A percentile compares a stretch with the other conserved stretches of the same genome.
Evolutionary conservation across 2,888 invertebrate species (phyloP).

Genomic region (Epinotia demarniana): DNA sequence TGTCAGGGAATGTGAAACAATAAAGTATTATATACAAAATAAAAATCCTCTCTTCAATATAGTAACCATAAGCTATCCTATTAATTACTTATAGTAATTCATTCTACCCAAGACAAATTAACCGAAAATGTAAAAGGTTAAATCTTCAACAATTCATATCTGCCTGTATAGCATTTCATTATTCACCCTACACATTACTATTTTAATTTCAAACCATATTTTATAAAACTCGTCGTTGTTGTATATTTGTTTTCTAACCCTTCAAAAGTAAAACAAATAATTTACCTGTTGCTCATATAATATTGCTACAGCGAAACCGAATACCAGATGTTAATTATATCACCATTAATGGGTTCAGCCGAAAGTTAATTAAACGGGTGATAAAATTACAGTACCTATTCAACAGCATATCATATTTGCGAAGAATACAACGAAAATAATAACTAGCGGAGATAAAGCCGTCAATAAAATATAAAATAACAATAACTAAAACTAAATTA

Average conservation of each 20-base stretch:
- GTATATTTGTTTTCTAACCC: no score
- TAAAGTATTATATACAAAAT: constrained; percentile 31
- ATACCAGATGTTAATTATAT: neutral
- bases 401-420: neutral
- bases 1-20: constrained; percentile 9
- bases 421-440: neutral
- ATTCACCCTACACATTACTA: no score
- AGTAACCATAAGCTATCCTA: neutral
- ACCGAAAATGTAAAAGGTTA: no score
- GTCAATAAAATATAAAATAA: neutral
- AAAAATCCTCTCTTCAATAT: neutral
- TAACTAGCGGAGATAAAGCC: neutral
- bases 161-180: no score
- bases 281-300: neutral
- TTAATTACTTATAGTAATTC: neutral
- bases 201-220: no score
- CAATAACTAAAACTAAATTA: neutral
- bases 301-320: neutral
- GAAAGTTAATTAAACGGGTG: neutral
- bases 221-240: no score
- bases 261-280: neutral
- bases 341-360: neutral
- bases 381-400: neutral
- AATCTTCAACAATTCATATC: no score
- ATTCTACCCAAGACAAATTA: no score